phyloP scores from a whole-genome alignment of 2,797 vertebrate species.

The Acropternis orthonyx region DNA sequence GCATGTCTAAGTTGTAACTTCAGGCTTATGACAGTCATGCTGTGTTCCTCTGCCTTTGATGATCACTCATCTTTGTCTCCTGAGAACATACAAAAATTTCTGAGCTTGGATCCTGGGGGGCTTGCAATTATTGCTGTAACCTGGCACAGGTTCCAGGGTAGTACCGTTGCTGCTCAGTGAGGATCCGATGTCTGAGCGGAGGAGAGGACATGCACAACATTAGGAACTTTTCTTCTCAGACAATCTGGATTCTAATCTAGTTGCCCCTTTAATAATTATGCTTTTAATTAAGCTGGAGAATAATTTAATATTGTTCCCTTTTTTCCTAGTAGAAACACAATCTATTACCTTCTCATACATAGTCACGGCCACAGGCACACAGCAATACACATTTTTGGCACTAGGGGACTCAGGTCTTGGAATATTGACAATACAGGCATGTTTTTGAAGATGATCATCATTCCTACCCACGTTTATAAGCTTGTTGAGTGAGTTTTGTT shows the following conservation, averaged over 20 bases:
- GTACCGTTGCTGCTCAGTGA: slow-evolving; percentile 9
- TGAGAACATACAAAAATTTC: slow-evolving; percentile 78
- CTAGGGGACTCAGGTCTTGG: neutral
- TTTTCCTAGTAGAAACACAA: neutral
- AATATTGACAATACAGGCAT: neutral
- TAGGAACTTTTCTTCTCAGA: neutral
- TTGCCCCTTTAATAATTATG: neutral
- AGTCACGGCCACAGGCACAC: neutral
- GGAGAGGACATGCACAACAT: neutral
- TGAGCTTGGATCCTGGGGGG: slow-evolving; percentile 77
- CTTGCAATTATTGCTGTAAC: slow-evolving; percentile 76
- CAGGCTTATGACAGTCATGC: slow-evolving; percentile 93
- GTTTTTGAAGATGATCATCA: neutral
- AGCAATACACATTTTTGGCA: neutral
- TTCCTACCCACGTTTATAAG: neutral
- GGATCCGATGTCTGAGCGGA: neutral
- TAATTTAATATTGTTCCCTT: slow-evolving; percentile 1
- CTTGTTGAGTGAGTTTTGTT: neutral
- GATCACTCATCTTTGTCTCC: slow-evolving; percentile 90
- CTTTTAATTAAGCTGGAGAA: slow-evolving; percentile 43
- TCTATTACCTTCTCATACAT: neutral
- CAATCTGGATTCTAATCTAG: neutral
- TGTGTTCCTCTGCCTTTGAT: slow-evolving; percentile 95
- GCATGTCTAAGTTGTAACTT: slow-evolving; percentile 93
- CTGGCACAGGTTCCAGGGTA: slow-evolving; percentile 72